Evolutionary conservation across 2,113 vertebrate species (phyloP), one percentile per base, ranked within the genome.

Genomic region (Cromileptes altivelis): DNA sequence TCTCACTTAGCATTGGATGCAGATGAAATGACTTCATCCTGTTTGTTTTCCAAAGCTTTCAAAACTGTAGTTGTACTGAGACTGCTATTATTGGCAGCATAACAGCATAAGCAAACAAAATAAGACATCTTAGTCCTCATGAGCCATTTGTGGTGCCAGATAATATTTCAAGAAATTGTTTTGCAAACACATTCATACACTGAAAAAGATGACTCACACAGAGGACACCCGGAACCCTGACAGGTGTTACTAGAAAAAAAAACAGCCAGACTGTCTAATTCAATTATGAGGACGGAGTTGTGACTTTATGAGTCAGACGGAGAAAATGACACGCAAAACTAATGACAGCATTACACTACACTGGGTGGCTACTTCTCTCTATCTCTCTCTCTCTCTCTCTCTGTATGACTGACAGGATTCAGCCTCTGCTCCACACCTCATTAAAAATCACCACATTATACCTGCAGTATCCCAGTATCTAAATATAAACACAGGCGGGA

Each of bases 401-500:
- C 53, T 45, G 72, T 75, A 88, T 80, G 91, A 91, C 78, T 92
- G 89, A 89, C 84, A 85, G 89, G 33, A 71, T 80, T 23, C 82
- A 81, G 67, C 49, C 78, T 76, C 70, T 15, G 73, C 83, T 86
- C 86, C 62, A 69, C 33, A 63, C 45, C 82, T 92, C 91, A 92
- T 93, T 93, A 93, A 86, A 90, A 93, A 88, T 57, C 80, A 76
- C 79, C 76, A 73, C 85, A 80, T 86, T 82, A 87, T 76, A 88
- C 85, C 85, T 88, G 78, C 90, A 58, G 80, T 78, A 78, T 82
- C 80, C 58, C 88, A 64, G 88, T 33, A 71, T 86, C 91, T 91
- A 93, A 93, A 92, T 93, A 94, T 90, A 94, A 93, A 91, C 86
- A 85, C 11, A 3, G 50, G 56, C 69, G 80, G 76, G 75, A 84